phyloP scores from a whole-genome alignment of 2,113 vertebrate genomes.

The Sylvia atricapilla region DNA sequence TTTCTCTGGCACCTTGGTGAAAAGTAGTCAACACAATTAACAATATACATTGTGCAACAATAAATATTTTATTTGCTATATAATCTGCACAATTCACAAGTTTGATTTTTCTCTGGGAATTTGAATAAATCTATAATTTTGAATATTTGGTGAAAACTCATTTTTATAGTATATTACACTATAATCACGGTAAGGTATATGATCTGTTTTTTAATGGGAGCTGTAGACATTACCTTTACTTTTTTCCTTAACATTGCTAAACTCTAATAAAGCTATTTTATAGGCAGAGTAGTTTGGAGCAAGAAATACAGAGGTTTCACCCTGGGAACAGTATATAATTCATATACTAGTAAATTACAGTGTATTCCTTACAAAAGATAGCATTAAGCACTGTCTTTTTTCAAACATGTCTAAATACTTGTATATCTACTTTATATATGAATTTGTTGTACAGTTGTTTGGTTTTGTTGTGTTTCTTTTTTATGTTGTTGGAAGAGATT shows the following conservation, averaged over 20 bases:
- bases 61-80: slow-evolving; percentile 73
- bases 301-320: slow-evolving; percentile 61
- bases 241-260: slow-evolving; percentile 32
- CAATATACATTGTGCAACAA: slow-evolving; percentile 53
- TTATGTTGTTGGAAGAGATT: slow-evolving; percentile 59
- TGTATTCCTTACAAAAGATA: slow-evolving; percentile 52
- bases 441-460: background rate
- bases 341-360: slow-evolving; percentile 57
- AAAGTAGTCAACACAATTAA: slow-evolving; percentile 67
- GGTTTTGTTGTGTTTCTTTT: slow-evolving; percentile 47
- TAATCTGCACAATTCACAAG: slow-evolving; percentile 66
- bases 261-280: slow-evolving; percentile 67
- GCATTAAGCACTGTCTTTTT: slow-evolving; percentile 22
- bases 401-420: slow-evolving; percentile 1
- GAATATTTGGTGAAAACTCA: slow-evolving; percentile 40
- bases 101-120: slow-evolving; percentile 55
- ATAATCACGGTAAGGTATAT: slow-evolving; percentile 52
- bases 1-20: slow-evolving; percentile 64
- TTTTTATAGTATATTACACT: slow-evolving; percentile 56
- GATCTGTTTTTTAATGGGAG: slow-evolving; percentile 39
- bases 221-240: slow-evolving; percentile 26
- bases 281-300: slow-evolving; percentile 14
- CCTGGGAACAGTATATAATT: slow-evolving; percentile 56
- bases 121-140: slow-evolving; percentile 57
- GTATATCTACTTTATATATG: background rate